Evolutionary conservation across 2,113 vertebrate genomes (phyloP).

Genomic region (Galeopterus variegatus): DNA sequence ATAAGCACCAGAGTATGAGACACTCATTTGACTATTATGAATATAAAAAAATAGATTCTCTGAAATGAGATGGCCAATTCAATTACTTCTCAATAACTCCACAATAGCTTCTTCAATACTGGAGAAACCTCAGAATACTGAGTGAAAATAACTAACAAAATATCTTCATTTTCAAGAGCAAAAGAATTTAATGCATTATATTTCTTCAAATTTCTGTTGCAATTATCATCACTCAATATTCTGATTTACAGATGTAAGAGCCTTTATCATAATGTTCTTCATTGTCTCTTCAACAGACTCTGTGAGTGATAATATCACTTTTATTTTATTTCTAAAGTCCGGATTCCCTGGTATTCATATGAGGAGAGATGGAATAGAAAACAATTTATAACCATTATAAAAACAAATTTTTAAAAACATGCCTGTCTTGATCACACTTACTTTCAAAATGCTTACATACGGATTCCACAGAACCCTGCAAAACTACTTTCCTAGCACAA

Average conservation of each 20-base stretch:
- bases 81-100: slow-evolving; percentile 40
- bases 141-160: slow-evolving; percentile 30
- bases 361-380: neutral
- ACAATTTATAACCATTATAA: slow-evolving; percentile 21
- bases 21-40: neutral
- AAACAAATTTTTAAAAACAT: slow-evolving; percentile 52
- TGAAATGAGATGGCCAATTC: slow-evolving; percentile 34
- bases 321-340: neutral
- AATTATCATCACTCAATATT: slow-evolving; percentile 44
- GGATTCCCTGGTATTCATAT: neutral
- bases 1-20: neutral
- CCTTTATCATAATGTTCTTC: slow-evolving; percentile 3
- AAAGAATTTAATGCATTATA: neutral
- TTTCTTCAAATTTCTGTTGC: slow-evolving; percentile 56
- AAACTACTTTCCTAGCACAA: slow-evolving; percentile 55
- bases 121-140: neutral
- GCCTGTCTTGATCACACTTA: slow-evolving; percentile 39
- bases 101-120: slow-evolving; percentile 36
- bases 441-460: slow-evolving; percentile 49
- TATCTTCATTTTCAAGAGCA: slow-evolving; percentile 60
- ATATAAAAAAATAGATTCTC: slow-evolving; percentile 39
- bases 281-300: neutral
- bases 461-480: neutral
- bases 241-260: neutral
- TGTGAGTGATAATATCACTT: neutral